Percentiles rank a stretch among this genome's conserved stretches.
These are phyloP conservation scores for Botia kubotai DNA, from an alignment of 2,797 vertebrate species.

Conservation along the genomic window DNA sequence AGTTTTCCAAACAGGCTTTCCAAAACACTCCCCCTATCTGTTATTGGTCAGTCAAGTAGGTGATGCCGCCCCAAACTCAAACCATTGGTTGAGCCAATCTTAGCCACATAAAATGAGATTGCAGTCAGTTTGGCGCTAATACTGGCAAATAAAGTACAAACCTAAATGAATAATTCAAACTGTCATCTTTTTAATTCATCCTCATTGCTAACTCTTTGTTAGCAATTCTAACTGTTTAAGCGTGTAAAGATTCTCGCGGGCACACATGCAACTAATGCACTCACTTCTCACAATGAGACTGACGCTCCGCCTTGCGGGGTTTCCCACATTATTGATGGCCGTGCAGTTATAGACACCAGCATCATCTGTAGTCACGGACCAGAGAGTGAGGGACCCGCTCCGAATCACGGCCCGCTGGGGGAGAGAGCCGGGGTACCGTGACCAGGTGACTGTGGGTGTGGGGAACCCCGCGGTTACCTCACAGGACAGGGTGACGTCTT, in stretches of 20 bases:
- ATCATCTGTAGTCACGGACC: conserved; percentile 83
- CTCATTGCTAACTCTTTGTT: too few relatives aligned
- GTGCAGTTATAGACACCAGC: conserved; percentile 95
- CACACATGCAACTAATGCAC: conserved; percentile 41
- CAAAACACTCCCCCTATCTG: too few relatives aligned
- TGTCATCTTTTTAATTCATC: too few relatives aligned
- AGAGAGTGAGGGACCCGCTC: conserved; percentile 83
- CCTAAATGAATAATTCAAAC: too few relatives aligned
- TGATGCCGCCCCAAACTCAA: too few relatives aligned
- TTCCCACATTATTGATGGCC: conserved; percentile 94
- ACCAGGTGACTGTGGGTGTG: conserved; percentile 86
- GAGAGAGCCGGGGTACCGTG: conserved; percentile 85
- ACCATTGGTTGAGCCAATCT: too few relatives aligned
- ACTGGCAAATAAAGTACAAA: too few relatives aligned
- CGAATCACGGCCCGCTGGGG: conserved; percentile 83
- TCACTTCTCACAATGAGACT: conserved; percentile 92
- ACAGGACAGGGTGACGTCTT: conserved; percentile 89
- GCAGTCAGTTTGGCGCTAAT: too few relatives aligned
- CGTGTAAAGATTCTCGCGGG: too few relatives aligned
- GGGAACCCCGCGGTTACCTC: conserved; percentile 88
- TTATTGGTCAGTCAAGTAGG: too few relatives aligned
- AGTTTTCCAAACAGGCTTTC: too few relatives aligned
- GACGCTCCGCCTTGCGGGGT: conserved; percentile 91
- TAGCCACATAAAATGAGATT: too few relatives aligned
- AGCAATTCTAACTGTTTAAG: neutral